phyloP scores from a whole-genome alignment of 2,113 vertebrate genomes.

The Cathartes aura region DNA sequence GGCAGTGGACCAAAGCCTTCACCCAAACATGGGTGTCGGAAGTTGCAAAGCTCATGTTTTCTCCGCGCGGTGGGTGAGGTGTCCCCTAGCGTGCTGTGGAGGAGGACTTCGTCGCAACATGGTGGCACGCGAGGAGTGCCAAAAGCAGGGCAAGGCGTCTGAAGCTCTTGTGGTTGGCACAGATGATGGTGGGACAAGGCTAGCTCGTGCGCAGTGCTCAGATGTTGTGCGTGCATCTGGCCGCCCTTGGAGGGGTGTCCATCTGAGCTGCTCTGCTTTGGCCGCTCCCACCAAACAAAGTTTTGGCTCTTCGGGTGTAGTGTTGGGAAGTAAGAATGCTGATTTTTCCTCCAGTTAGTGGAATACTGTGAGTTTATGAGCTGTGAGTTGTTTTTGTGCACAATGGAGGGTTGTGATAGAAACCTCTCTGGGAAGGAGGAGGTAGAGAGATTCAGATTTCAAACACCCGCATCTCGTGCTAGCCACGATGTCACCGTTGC shows the following conservation, averaged over 20 bases:
- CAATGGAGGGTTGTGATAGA: background rate
- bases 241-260: background rate
- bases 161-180: background rate
- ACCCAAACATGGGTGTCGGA: accelerated
- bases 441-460: background rate
- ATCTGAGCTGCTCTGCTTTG: background rate
- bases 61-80: background rate
- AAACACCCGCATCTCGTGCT: accelerated
- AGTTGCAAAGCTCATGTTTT: accelerated
- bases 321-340: background rate
- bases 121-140: accelerated
- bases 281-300: background rate
- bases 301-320: background rate
- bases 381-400: accelerated
- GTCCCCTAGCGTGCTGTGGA: too few species aligned
- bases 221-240: background rate
- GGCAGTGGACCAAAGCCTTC: background rate
- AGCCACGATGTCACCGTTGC: background rate
- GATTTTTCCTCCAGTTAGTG: background rate
- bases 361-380: background rate
- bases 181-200: too few species aligned
- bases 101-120: accelerated
- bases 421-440: background rate
- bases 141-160: accelerated
- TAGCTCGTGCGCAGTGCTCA: background rate